These are phyloP conservation scores for Ceyx melanurus DNA, from an alignment of 2,113 vertebrate genomes.

Conservation along the genomic window DNA sequence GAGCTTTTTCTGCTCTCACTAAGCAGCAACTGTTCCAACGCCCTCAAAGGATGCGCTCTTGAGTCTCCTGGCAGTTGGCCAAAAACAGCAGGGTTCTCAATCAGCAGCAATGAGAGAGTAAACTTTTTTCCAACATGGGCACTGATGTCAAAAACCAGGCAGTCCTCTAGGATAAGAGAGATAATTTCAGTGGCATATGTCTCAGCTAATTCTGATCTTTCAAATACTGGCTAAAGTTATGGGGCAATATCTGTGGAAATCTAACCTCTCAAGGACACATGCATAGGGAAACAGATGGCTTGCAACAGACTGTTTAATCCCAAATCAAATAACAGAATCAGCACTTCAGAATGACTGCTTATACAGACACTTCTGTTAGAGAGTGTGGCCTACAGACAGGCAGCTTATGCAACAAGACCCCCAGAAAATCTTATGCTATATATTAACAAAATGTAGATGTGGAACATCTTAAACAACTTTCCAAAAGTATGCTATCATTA, in stretches of 20 bases:
- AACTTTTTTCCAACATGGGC: conserved; percentile 39
- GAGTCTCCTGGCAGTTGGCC: conserved; percentile 44
- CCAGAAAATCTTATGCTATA: background rate
- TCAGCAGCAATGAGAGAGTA: conserved; percentile 63
- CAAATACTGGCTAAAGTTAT: conserved; percentile 73
- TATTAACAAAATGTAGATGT: background rate
- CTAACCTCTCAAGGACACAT: conserved; percentile 81
- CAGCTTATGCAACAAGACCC: conserved; percentile 52
- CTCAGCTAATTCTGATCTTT: conserved; percentile 78
- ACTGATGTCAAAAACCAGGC: conserved; percentile 63
- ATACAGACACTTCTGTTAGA: conserved; percentile 75
- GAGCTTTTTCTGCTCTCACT: conserved; percentile 42
- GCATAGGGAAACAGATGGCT: conserved; percentile 81
- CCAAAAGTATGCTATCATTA: background rate
- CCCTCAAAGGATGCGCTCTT: conserved; percentile 45
- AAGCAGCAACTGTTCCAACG: conserved; percentile 38
- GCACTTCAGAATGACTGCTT: conserved; percentile 78
- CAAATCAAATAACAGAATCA: conserved; percentile 84
- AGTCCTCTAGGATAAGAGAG: conserved; percentile 72
- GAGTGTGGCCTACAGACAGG: conserved; percentile 52
- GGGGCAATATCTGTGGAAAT: conserved; percentile 74
- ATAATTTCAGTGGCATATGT: conserved; percentile 78
- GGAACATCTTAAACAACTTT: background rate
- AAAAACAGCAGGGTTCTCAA: conserved; percentile 68
- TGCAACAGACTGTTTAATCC: conserved; percentile 83